These are phyloP conservation scores for Tragelaphus strepsiceros DNA, from an alignment of 2,113 vertebrate species.

Conservation along the genomic window DNA sequence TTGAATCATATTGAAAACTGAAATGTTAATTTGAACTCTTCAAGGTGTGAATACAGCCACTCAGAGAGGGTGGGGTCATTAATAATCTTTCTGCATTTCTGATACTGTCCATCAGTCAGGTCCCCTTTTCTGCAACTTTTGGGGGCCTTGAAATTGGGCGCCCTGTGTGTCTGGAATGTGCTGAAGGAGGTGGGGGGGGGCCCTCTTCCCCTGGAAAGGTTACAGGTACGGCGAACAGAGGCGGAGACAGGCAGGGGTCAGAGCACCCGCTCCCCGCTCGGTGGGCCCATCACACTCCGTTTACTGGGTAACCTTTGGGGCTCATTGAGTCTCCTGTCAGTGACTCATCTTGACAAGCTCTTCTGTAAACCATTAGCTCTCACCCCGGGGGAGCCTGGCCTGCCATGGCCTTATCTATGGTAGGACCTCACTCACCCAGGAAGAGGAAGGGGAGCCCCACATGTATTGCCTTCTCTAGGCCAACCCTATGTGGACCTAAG, in stretches of 20 bases:
- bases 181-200: not conserved
- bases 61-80: not conserved
- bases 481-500: not conserved
- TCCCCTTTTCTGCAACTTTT: not conserved
- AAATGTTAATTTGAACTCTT: conserved; percentile 29
- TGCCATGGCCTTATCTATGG: fast-evolving
- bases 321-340: fast-evolving
- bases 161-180: not conserved
- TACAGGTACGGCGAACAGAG: fast-evolving
- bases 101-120: not conserved
- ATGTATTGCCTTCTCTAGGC: fast-evolving
- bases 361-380: not conserved
- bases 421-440: fast-evolving
- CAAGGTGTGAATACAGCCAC: not conserved
- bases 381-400: fast-evolving
- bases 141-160: not conserved
- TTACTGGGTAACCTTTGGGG: not conserved
- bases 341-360: fast-evolving
- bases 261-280: fast-evolving
- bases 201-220: not conserved
- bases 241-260: fast-evolving
- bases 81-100: conserved; percentile 27
- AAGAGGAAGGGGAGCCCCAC: fast-evolving
- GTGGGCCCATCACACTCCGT: fast-evolving
- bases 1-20: conserved; percentile 20